Percentiles rank a stretch among this genome's conserved stretches.
Evolutionary conservation across 2,797 vertebrate genomes (phyloP).

Genomic region (Gastrophryne carolinensis): DNA sequence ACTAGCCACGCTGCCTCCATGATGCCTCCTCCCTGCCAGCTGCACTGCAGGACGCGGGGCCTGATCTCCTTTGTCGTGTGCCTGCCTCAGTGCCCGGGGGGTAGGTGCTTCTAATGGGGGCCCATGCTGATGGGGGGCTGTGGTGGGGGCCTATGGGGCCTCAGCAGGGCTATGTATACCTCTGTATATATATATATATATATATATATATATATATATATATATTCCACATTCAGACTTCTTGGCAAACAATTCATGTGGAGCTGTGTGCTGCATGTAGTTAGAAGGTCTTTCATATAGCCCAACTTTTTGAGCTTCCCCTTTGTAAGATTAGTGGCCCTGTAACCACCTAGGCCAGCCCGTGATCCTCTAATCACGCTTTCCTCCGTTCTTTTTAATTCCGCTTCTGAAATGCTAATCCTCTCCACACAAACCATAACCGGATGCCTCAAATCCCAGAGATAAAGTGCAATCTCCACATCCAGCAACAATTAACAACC

Average conservation of each 20-base stretch:
- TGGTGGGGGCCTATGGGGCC: too few species aligned
- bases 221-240: not conserved
- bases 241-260: not conserved
- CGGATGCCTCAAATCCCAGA: slow-evolving; percentile 18
- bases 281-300: not conserved
- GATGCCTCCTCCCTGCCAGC: too few species aligned
- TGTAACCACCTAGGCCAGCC: not conserved
- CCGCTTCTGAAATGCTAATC: slow-evolving; percentile 38
- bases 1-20: too few species aligned
- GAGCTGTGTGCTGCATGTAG: not conserved
- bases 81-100: too few species aligned
- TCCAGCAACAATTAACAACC: slow-evolving; percentile 48
- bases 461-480: slow-evolving; percentile 38
- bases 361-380: not conserved
- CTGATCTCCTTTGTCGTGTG: too few species aligned
- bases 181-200: not conserved
- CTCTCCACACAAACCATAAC: slow-evolving; percentile 27
- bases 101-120: too few species aligned
- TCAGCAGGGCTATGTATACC: too few species aligned
- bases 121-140: too few species aligned
- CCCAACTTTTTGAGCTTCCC: not conserved
- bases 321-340: not conserved
- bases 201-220: not conserved
- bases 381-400: not conserved
- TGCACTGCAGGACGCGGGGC: too few species aligned